Conservation (phyloP, 1,140 invertebrate genomes). For the Hyphantria cunea region DNA sequence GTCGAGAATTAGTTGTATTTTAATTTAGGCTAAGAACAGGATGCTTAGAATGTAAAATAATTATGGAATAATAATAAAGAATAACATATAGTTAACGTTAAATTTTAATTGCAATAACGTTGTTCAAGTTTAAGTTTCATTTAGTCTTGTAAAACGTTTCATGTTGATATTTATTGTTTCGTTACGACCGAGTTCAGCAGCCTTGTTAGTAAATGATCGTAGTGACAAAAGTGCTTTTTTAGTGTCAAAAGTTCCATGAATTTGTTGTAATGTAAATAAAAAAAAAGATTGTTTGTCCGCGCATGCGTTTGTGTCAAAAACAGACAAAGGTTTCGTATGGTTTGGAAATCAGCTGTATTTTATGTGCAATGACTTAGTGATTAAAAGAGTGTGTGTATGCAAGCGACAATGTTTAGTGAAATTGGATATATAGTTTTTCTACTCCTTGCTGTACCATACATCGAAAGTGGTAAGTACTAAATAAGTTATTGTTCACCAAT, state of each 20-base stretch:
- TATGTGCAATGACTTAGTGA: constrained; percentile 78
- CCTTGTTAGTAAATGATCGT: constrained; percentile 28
- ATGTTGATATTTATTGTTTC: constrained; percentile 52
- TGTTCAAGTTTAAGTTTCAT: constrained; percentile 5
- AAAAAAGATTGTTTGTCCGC: constrained; percentile 74
- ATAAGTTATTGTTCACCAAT: constrained; percentile 20
- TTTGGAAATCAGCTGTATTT: constrained; percentile 82
- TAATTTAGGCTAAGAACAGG: constrained; percentile 45
- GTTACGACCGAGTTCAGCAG: constrained; percentile 24
- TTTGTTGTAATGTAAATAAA: constrained; percentile 80
- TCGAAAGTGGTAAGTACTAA: constrained; percentile 81
- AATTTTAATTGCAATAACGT: constrained; percentile 10
- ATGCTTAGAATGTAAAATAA: constrained; percentile 46
- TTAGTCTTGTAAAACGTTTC: constrained; percentile 26
- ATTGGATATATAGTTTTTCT: constrained; percentile 83
- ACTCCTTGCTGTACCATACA: constrained; percentile 81
- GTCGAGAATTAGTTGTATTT: constrained; percentile 50
- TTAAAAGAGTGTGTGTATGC: constrained; percentile 73
- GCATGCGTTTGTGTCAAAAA: constrained; percentile 80
- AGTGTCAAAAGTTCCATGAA: constrained; percentile 37
- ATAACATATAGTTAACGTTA: constrained; percentile 14
- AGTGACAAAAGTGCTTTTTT: constrained; percentile 37
- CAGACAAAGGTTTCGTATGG: constrained; percentile 83
- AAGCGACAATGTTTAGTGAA: constrained; percentile 83
- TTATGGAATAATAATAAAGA: constrained; percentile 50